Base-by-base conservation (phyloP, 2,797 vertebrate genomes). In the Manis pentadactyla region DNA sequence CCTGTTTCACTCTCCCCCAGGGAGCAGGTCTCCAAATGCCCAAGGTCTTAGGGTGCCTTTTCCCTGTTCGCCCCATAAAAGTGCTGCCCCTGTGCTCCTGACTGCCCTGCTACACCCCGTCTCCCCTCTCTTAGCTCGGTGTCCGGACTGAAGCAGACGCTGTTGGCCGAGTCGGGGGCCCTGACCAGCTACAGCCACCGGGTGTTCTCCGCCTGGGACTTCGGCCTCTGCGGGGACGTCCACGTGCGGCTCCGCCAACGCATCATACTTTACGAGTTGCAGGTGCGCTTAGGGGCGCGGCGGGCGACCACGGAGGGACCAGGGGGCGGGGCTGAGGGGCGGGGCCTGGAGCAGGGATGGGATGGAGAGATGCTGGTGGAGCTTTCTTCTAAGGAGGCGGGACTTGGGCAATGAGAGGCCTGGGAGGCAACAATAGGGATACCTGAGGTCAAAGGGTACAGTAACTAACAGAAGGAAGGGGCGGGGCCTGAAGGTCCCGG, bases 161-260 rank as follows among this genome's bases (percentile, higher is more conserved):
- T 99, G 97, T 97, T 99, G 93, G 99, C 98, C 0, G 99, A 99
- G 91, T 98, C 98, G 9, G 97, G 98, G 14, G 21, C 98, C 10
- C 97, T 98, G 79, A 98, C 98, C 90, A 98, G 98, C 97, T 99
- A 99, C 98, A 99, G 99, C 96, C 97, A 98, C 96, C 98, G 98
- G 10, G 97, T 99, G 83, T 99, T 99, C 97, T 99, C 99, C 0
- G 98, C 99, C 69, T 99, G 99, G 99, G 98, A 99, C 98, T 99
- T 99, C 11, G 98, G 99, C 93, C 99, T 99, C 82, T 97, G 98
- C 42, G 99, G 99, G 92, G 94, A 98, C 1, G 96, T 37, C 34
- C 97, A 98, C 11, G 98, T 98, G 84, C 98, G 90, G 73, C 98
- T 99, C 85, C 99, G 99, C 96, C 99, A 99, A 87, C 99, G 98